Percentiles rank a stretch among this genome's conserved stretches.
These are phyloP conservation scores for Peromyscus melanophrys DNA, from an alignment of 2,797 vertebrate species.

Conservation along the genomic window DNA sequence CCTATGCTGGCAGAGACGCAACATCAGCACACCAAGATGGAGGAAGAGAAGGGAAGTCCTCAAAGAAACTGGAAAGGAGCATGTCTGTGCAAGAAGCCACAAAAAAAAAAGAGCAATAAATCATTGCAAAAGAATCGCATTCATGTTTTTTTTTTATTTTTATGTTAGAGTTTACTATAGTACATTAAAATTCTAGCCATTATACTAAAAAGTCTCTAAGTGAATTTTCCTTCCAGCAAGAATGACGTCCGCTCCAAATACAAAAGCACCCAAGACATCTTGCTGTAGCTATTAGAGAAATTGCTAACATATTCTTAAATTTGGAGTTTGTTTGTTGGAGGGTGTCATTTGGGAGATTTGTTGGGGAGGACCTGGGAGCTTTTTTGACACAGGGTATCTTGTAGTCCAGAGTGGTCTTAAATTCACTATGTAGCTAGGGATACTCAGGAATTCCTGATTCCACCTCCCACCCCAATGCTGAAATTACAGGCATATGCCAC, in stretches of 20 bases:
- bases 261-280: background rate
- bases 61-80: background rate
- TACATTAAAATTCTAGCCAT: conserved; percentile 10
- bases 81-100: background rate
- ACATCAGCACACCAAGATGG: background rate
- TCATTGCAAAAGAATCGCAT: background rate
- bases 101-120: background rate
- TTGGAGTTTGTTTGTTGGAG: background rate
- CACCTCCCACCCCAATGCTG: background rate
- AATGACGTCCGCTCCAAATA: background rate
- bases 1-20: background rate
- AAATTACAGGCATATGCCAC: background rate
- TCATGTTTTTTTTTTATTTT: background rate
- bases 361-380: background rate
- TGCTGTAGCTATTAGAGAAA: background rate
- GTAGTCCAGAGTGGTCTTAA: background rate
- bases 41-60: conserved; percentile 22
- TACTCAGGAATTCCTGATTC: background rate
- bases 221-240: background rate
- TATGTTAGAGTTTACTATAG: background rate
- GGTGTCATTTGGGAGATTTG: background rate
- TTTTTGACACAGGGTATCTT: background rate
- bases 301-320: background rate
- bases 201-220: background rate
- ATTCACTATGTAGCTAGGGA: background rate